Evolutionary conservation across 2,888 invertebrate species (phyloP), one percentile per base, ranked within the genome.

Genomic region (Amaurobius ferox): DNA sequence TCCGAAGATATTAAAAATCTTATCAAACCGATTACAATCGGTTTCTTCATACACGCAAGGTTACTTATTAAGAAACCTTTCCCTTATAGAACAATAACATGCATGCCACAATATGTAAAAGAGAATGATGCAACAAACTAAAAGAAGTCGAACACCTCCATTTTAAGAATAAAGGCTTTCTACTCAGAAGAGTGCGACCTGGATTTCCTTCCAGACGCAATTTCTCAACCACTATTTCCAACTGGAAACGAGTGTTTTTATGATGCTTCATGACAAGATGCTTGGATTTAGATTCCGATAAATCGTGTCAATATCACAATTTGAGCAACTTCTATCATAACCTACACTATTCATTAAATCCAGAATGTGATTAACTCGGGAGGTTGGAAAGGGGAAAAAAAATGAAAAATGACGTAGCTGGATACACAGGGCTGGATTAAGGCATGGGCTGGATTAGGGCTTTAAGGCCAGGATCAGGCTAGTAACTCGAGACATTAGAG

Each of bases 161-260:
- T 55, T 55, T 55, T 23, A 55, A 55, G 55, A 55, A 55, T 44
- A 23, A 55, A 55, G 55, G 55, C 3, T 55, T 55, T 55, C 23
- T 23, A 6, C 11, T 55, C 44, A 44, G 16, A 55, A 55, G 19
- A n/a, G 55, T 23, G 23, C 55, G 55, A 55, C 55, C 55, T 55
- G 23, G 55, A 23, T 55, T 55, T 55, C 19, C 23, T 55, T 16
- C 44, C 55, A 6, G 5, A 7, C 5, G 5, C 16, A 23, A 23
- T 55, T 55, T 19, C 55, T 23, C 7, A 55, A 55, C 55, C 55
- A 55, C 55, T 0, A 55, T 23, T 55, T 55, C 44, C 6, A 16
- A 44, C 44, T 44, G 44, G 44, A 44, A 44, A 13, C 44, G 44
- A 16, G 16, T 2, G 6, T 16, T 44, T 44, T 44, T 16, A 13